Conservation (phyloP, 2,888 invertebrate genomes). For the Trichopoda pennipes region DNA sequence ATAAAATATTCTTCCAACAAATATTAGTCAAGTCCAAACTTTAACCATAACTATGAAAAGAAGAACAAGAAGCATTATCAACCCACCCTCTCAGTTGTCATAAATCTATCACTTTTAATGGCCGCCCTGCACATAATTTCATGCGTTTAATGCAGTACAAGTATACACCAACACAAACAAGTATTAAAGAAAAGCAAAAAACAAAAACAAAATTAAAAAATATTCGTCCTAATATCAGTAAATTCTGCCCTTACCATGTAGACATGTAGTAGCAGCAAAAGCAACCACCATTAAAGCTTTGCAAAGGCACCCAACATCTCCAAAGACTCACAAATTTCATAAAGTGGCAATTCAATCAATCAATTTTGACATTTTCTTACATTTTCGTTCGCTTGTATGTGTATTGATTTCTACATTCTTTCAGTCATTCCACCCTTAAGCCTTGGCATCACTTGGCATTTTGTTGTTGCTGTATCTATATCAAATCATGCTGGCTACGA, state of each 20-base stretch:
- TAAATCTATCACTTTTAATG: conserved; percentile 80
- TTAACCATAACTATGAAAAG: conserved; percentile 45
- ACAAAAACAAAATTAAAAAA: neutral
- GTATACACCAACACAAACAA: conserved; percentile 54
- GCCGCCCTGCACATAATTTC: conserved; percentile 80
- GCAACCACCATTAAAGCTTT: conserved; percentile 59
- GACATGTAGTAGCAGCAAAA: conserved; percentile 46
- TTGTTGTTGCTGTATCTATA: conserved; percentile 42
- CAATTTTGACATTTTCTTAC: conserved; percentile 77
- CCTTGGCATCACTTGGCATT: conserved; percentile 46
- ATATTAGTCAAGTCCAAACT: conserved; percentile 66
- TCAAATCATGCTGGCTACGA: conserved; percentile 39
- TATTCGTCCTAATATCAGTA: conserved; percentile 63
- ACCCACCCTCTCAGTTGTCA: conserved; percentile 73
- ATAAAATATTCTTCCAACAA: conserved; percentile 38
- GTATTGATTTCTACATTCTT: conserved; percentile 27
- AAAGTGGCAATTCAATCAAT: conserved; percentile 80
- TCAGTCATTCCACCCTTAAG: conserved; percentile 64
- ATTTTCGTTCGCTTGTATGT: conserved; percentile 40
- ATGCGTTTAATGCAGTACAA: conserved; percentile 75
- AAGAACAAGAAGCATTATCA: conserved; percentile 34
- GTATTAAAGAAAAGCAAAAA: conserved; percentile 15
- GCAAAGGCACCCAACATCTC: conserved; percentile 72
- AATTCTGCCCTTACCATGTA: conserved; percentile 64
- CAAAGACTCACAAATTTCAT: conserved; percentile 80